Evolutionary conservation across 92 coral and sea anemone genomes (phyloP).

Genomic region (Porites cylindrica): DNA sequence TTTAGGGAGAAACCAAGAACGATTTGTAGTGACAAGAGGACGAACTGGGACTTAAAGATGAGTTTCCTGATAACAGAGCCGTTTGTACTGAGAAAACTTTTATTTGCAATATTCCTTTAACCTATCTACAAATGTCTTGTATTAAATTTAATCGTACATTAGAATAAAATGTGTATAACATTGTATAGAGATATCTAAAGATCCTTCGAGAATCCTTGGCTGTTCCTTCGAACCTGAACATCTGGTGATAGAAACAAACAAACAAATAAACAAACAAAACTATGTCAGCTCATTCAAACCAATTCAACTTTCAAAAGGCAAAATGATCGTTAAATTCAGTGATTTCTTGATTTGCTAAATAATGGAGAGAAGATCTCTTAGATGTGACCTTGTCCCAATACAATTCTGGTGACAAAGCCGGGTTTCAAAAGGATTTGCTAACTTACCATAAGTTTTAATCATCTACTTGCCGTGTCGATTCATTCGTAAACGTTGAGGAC

Average conservation of each 20-base stretch:
- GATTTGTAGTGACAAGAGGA: too few relatives aligned
- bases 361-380: too few relatives aligned
- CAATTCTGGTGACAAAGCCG: background rate
- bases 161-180: background rate
- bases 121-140: slow-evolving; percentile 5
- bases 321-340: too few relatives aligned
- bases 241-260: background rate
- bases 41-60: too few relatives aligned
- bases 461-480: slow-evolving; percentile 40
- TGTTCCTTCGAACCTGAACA: background rate
- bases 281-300: too few relatives aligned
- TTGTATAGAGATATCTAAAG: background rate
- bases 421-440: background rate
- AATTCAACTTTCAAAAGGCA: too few relatives aligned
- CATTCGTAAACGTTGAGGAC: slow-evolving; percentile 26
- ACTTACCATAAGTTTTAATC: background rate
- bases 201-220: background rate
- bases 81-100: background rate
- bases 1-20: too few relatives aligned
- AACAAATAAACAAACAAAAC: too few relatives aligned
- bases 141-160: background rate
- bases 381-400: too few relatives aligned
- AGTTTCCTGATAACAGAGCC: too few relatives aligned
- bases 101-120: background rate
- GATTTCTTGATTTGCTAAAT: too few relatives aligned